phyloP scores from a whole-genome alignment of 37 sponge, comb jelly and placozoan species.

The Beroe forskalii region DNA sequence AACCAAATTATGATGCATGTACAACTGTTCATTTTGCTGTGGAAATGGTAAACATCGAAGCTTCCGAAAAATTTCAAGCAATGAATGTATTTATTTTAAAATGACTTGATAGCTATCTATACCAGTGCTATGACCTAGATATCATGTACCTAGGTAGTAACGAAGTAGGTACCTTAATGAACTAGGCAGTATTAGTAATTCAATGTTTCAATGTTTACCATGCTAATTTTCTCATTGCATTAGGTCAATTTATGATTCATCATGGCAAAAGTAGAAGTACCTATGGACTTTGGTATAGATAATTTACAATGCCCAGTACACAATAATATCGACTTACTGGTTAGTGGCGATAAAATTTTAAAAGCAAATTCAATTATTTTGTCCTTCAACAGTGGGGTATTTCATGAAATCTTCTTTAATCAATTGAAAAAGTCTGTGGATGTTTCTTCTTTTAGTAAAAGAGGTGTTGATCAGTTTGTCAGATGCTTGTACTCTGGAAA shows the following conservation, averaged over 20 bases:
- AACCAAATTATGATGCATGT: too few species aligned
- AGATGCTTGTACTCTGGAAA: constrained; percentile 18
- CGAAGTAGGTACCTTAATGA: too few species aligned
- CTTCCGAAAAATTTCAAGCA: too few species aligned
- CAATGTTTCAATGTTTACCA: too few species aligned
- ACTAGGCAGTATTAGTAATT: too few species aligned
- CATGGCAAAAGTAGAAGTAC: neutral
- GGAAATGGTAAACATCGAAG: too few species aligned
- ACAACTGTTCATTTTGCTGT: too few species aligned
- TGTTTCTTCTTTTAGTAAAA: neutral
- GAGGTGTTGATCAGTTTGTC: neutral
- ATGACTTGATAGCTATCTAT: too few species aligned
- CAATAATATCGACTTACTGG: neutral
- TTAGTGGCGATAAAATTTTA: neutral
- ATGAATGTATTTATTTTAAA: too few species aligned
- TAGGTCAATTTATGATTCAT: neutral
- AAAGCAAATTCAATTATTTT: neutral
- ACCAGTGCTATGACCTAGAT: too few species aligned
- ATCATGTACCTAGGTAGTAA: too few species aligned
- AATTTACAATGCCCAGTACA: neutral
- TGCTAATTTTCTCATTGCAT: too few species aligned
- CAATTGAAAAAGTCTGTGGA: neutral
- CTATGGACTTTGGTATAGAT: constrained; percentile 23
- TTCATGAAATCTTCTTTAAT: neutral
- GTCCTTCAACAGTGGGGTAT: neutral